A percentile compares a stretch with the other conserved stretches of the same genome.
These are phyloP conservation scores for Cheirogaleus medius DNA, from an alignment of 2,113 vertebrate genomes.

Conservation along the genomic window DNA sequence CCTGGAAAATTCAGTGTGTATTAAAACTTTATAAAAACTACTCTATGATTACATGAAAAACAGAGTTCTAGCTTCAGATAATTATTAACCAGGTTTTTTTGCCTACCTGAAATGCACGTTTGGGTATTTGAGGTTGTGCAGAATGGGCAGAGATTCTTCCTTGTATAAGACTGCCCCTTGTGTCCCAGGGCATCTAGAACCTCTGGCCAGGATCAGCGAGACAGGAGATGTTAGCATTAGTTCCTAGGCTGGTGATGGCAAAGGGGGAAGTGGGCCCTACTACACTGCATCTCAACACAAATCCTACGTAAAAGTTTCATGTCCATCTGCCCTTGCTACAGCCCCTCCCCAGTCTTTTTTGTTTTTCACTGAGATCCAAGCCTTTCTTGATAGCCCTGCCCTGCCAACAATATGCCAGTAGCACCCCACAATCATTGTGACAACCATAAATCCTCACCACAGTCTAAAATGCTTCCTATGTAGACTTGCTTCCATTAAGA, in stretches of 20 bases:
- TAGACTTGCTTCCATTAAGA: neutral
- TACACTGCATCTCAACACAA: neutral
- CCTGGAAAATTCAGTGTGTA: neutral
- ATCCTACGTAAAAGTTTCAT: neutral
- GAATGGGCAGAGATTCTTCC: neutral
- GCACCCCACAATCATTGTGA: neutral
- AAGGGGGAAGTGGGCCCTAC: neutral
- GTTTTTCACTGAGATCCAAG: neutral
- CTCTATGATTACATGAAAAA: neutral
- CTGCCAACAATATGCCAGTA: neutral
- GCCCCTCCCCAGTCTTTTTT: too few relatives aligned
- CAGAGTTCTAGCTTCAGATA: neutral
- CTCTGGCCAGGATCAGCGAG: neutral
- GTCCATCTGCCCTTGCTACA: neutral
- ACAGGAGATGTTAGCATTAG: too few relatives aligned
- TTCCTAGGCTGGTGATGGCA: neutral
- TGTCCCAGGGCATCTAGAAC: neutral
- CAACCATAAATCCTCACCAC: neutral
- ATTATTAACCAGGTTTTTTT: neutral
- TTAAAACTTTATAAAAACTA: conserved; percentile 1
- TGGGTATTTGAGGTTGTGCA: neutral
- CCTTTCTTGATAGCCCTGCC: neutral
- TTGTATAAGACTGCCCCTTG: neutral
- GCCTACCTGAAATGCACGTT: neutral
- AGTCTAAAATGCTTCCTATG: neutral